These are phyloP conservation scores for Caradrina clavipalpis DNA, from an alignment of 2,888 invertebrate genomes.

Conservation along the genomic window DNA sequence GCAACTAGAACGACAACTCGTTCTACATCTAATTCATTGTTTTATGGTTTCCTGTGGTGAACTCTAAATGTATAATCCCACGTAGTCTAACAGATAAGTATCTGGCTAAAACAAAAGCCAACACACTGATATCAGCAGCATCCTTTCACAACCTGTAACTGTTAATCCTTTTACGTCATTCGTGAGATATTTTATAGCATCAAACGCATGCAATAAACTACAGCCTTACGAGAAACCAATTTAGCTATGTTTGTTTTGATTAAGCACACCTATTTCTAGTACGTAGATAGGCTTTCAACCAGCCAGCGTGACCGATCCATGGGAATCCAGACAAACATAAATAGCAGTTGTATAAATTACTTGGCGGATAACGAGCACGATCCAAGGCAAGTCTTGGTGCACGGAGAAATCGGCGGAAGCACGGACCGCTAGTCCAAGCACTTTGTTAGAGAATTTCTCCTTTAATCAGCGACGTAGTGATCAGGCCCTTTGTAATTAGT, in stretches of 20 bases:
- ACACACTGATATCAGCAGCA: not conserved
- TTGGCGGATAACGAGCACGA: constrained; percentile 55
- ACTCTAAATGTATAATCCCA: constrained; percentile 9
- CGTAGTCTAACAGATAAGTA: constrained; percentile 18
- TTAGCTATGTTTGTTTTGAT: constrained; percentile 45
- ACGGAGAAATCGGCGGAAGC: constrained; percentile 74
- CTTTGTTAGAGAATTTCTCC: constrained; percentile 65
- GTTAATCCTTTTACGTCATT: not conserved
- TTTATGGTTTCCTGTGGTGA: constrained; percentile 39
- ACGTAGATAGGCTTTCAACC: constrained; percentile 23
- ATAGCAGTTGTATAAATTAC: constrained; percentile 67
- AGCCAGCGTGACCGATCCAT: constrained; percentile 58
- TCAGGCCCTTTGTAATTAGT: constrained; percentile 44
- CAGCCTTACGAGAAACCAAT: not conserved
- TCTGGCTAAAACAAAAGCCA: constrained; percentile 22
- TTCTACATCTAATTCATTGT: constrained; percentile 44
- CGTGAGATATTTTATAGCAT: not conserved
- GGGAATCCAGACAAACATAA: constrained; percentile 60
- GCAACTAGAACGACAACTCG: constrained; percentile 26
- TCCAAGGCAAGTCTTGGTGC: constrained; percentile 45
- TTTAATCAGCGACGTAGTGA: constrained; percentile 32
- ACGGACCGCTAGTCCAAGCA: constrained; percentile 63
- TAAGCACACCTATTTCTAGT: constrained; percentile 42
- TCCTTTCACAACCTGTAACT: constrained; percentile 22
- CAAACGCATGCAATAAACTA: not conserved